These are phyloP conservation scores for Furnarius figulus DNA, from an alignment of 2,113 vertebrate genomes.

Conservation along the genomic window DNA sequence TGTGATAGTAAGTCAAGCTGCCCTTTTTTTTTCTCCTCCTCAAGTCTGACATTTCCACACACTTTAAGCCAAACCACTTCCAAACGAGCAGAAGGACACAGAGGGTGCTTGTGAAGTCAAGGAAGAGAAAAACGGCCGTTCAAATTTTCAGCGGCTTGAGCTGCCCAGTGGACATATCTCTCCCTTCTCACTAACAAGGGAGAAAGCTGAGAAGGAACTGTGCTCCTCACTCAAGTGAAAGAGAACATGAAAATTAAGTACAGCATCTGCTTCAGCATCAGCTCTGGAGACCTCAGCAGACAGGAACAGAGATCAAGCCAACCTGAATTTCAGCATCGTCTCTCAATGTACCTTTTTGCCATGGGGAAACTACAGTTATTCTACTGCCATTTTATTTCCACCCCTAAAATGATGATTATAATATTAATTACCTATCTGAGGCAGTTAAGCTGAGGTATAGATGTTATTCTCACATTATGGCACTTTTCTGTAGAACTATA, in stretches of 20 bases:
- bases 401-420: neutral
- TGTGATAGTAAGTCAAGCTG: neutral
- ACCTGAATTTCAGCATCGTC: neutral
- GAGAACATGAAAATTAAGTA: conserved; percentile 45
- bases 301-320: conserved; percentile 42
- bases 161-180: conserved; percentile 21
- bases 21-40: fast-evolving
- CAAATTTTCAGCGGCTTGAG: neutral
- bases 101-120: conserved; percentile 14
- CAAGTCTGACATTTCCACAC: neutral
- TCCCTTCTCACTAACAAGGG: conserved; percentile 42
- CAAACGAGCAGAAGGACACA: neutral
- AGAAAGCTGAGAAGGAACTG: conserved; percentile 38
- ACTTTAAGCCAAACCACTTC: neutral
- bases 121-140: conserved; percentile 22
- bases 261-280: neutral
- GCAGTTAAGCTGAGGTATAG: neutral
- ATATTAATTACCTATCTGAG: conserved; percentile 44
- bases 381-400: neutral
- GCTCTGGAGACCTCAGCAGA: conserved; percentile 25
- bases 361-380: neutral
- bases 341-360: conserved; percentile 10
- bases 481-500: neutral
- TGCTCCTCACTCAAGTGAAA: conserved; percentile 42
- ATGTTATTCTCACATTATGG: neutral